Evolutionary conservation across 2,888 invertebrate genomes (phyloP).

Genomic region (Epirrhoe alternata): DNA sequence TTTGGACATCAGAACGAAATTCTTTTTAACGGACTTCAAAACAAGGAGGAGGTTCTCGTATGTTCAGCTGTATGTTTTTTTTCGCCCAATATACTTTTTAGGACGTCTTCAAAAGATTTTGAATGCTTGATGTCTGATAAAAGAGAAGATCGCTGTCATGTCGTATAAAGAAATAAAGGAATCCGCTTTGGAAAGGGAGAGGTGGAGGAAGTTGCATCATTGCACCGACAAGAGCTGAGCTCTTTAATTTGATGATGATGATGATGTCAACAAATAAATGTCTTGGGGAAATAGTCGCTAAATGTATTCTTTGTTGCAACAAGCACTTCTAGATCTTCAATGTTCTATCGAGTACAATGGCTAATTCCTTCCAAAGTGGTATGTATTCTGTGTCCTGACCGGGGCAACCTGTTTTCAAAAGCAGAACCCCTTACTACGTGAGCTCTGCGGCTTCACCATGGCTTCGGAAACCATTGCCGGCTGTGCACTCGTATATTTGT

Average conservation of each 20-base stretch:
- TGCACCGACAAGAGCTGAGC: no score
- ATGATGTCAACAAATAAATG: background rate
- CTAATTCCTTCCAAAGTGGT: constrained; percentile 47
- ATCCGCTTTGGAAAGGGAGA: no score
- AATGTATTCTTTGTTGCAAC: background rate
- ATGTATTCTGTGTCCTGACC: constrained; percentile 48
- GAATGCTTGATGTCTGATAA: background rate
- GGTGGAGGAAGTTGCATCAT: no score
- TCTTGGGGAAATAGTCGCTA: background rate
- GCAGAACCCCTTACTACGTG: constrained; percentile 41
- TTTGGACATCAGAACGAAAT: background rate
- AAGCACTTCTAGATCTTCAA: background rate
- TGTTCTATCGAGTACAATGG: constrained; percentile 48
- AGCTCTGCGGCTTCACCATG: constrained; percentile 45
- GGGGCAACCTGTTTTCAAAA: constrained; percentile 60
- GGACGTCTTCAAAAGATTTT: no score
- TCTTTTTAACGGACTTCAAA: no score
- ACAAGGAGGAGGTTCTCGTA: no score
- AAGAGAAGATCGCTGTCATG: no score
- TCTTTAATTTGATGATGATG: no score
- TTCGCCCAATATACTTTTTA: no score
- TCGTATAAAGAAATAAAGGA: no score
- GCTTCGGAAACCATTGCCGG: constrained; percentile 42
- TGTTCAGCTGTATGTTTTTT: no score
- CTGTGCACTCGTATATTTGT: constrained; percentile 33